phyloP scores from a whole-genome alignment of 2,797 vertebrate genomes.

The Anas bernieri region DNA sequence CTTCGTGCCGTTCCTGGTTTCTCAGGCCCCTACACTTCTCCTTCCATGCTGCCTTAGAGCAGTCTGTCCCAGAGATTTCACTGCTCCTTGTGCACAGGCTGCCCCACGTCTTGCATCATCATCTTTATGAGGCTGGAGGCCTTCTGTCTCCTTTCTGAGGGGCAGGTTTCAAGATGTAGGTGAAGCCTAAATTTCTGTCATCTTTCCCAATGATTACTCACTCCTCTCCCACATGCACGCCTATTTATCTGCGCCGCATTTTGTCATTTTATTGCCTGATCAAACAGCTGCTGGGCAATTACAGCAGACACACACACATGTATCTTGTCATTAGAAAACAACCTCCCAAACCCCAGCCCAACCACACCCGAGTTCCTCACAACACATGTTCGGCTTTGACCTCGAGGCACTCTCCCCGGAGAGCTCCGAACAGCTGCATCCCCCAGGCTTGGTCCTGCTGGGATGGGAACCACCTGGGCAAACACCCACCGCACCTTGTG shows the following conservation, averaged over 20 bases:
- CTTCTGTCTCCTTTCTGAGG: neutral
- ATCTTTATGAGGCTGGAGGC: neutral
- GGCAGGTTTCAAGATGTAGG: slow-evolving; percentile 20
- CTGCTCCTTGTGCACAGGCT: neutral
- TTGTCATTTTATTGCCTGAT: slow-evolving; percentile 35
- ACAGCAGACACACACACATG: slow-evolving; percentile 12
- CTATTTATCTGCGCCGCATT: neutral
- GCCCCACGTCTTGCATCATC: neutral
- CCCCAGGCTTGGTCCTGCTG: neutral
- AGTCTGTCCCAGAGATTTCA: neutral
- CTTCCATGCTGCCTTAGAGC: neutral
- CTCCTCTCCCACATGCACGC: neutral
- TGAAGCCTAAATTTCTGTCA: neutral
- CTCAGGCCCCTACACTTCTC: neutral
- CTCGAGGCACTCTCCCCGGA: neutral
- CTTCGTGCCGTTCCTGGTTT: neutral
- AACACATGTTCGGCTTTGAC: slow-evolving; percentile 10
- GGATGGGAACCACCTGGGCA: neutral
- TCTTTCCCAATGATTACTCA: neutral
- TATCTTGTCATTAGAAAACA: slow-evolving; percentile 15
- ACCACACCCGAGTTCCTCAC: neutral
- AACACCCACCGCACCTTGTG: neutral
- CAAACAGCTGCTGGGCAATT: slow-evolving; percentile 41
- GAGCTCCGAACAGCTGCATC: neutral
- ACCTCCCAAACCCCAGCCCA: neutral